Evolutionary conservation across 23 tunicate genomes (phyloP), one percentile per base, ranked within the genome.

Genomic region (Phallusia fumigata): DNA sequence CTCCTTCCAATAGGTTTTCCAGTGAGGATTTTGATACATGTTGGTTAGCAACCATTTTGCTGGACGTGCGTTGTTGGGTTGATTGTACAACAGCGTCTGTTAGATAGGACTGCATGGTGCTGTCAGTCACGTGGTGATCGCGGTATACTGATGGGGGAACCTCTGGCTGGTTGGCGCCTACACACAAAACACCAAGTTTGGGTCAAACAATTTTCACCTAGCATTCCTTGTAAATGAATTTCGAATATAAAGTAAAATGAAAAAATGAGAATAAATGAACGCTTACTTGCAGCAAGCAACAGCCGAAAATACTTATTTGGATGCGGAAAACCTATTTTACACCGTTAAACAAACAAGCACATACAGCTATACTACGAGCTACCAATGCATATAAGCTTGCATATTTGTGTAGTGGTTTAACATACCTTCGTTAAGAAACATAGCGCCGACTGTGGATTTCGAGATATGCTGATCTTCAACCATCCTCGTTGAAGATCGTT

Each of bases 11-110:
- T 24, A 58, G 8, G 26, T 58, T 16, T 8, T 16, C 69, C 12
- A 86, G 53, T 44, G 64, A n/a, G 18, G 89, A 79, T 24, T 79
- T 36, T 8, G 89, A 86, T 0, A 86, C 83, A 79, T 86, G 69
- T 45, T 76, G 53, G 0, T 75, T 76, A 3, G 76, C 78, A 65
- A 84, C 82, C 76, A 65, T 51, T 64, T 53, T 82, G 3, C 13
- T 58, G 5, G 69, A 6, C 2, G 69, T 24, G 3, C 69, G 69
- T 22, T 58, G 28, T 3, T 58, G 69, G 15, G 16, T 13, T 58
- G 69, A 13, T 22, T 22, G 69, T 21, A 3, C 13, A 2, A 24
- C 26, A 6, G 69, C 69, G 28, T 58, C 69, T 6, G 28, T 21
- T 13, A 58, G 69, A 24, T 21, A 21, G 13, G 3, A 5, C 13